Percentiles rank a stretch among this genome's conserved stretches.
These are phyloP conservation scores for Eledone cirrhosa DNA, from an alignment of 2,888 invertebrate species.

Conservation along the genomic window DNA sequence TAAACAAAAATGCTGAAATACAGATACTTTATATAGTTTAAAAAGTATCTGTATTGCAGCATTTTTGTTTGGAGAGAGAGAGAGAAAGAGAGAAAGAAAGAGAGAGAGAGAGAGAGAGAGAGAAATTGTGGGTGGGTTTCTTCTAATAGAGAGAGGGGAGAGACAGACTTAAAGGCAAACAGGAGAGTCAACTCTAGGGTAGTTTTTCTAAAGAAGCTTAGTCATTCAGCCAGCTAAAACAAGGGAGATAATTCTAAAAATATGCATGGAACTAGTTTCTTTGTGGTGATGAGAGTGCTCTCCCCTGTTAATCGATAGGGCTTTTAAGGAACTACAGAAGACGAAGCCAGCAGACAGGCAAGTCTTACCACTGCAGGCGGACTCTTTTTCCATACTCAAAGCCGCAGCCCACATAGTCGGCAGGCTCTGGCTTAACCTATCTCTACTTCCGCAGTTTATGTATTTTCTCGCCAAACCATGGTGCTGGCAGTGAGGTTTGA, in stretches of 20 bases:
- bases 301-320: not conserved
- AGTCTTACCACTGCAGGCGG: constrained; percentile 20
- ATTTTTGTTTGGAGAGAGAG: no score
- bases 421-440: constrained; percentile 25
- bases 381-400: constrained; percentile 16
- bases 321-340: constrained; percentile 9
- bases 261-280: no score
- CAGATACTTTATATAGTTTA: no score
- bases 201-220: no score
- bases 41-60: no score
- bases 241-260: no score
- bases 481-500: not conserved
- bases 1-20: no score
- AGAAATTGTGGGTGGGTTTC: no score
- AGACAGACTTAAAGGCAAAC: not conserved
- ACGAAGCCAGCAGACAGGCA: constrained; percentile 22
- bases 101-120: not conserved
- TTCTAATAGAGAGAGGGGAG: no score
- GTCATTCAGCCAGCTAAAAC: no score
- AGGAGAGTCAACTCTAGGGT: no score
- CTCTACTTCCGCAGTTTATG: constrained; percentile 19
- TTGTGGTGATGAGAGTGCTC: not conserved
- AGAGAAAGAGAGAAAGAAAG: not conserved
- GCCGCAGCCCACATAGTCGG: constrained; percentile 20
- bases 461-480: constrained; percentile 19